Conservation (phyloP, 2,888 invertebrate genomes). For the Drosophila acutilabella region DNA sequence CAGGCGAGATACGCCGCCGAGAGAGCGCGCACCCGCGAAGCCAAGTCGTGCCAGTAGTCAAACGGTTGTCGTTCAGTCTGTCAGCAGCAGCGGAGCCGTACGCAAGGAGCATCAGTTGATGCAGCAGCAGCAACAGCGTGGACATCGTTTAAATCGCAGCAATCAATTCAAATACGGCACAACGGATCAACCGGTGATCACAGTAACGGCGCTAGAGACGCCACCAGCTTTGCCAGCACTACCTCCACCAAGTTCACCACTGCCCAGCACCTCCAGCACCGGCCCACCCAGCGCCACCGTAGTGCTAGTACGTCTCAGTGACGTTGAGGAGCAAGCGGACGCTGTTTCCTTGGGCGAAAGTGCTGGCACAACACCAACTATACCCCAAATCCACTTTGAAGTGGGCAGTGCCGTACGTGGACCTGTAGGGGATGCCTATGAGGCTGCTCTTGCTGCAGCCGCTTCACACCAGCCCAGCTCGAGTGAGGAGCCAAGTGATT, state of each 20-base stretch:
- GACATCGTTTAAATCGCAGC: conserved; percentile 81
- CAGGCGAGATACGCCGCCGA: conserved; percentile 83
- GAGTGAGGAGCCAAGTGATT: conserved; percentile 83
- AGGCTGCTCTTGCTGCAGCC: conserved; percentile 52
- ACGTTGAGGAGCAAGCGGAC: conserved; percentile 62
- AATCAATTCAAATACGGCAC: conserved; percentile 44
- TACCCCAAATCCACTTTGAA: conserved; percentile 75
- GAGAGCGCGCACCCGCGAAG: conserved; percentile 83
- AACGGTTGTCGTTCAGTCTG: conserved; percentile 43
- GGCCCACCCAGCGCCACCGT: conserved; percentile 10
- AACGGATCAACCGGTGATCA: conserved; percentile 43
- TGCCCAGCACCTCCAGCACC: conserved; percentile 25
- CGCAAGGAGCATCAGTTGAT: conserved; percentile 45
- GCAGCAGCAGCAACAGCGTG: conserved; percentile 70
- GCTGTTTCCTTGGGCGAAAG: conserved; percentile 80
- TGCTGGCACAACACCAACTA: conserved; percentile 52
- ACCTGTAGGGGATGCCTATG: conserved; percentile 58
- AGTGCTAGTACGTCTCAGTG: conserved; percentile 50
- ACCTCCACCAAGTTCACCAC: conserved; percentile 42
- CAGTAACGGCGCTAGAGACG: conserved; percentile 50
- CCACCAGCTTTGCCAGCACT: conserved; percentile 27
- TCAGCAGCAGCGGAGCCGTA: conserved; percentile 59
- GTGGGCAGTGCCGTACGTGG: conserved; percentile 83
- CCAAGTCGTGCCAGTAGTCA: conserved; percentile 71
- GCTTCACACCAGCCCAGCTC: conserved; percentile 69